These are phyloP conservation scores for Stichodactyla mertensii DNA, from an alignment of 64 coral and sea anemone genomes.

Conservation along the genomic window DNA sequence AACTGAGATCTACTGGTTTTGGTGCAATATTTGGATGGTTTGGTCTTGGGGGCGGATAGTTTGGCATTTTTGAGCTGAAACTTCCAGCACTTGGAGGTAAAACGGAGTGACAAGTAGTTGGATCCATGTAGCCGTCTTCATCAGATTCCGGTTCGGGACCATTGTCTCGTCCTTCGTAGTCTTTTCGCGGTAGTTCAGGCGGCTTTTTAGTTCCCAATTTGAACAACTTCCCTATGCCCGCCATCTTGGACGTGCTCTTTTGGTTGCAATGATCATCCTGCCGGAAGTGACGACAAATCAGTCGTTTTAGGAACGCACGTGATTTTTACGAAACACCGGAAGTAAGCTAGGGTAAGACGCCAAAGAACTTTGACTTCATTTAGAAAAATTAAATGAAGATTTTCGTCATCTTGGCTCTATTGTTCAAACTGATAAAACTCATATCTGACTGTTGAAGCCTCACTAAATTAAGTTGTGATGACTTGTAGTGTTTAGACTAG, in stretches of 20 bases:
- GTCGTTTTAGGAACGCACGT: neutral
- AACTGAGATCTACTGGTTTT: neutral
- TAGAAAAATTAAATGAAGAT: neutral
- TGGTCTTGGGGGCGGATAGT: constrained; percentile 87
- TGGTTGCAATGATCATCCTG: constrained; percentile 4
- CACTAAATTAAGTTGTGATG: neutral
- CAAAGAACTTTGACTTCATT: neutral
- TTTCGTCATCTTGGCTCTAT: neutral
- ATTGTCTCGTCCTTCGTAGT: constrained; percentile 55
- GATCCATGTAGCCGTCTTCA: constrained; percentile 72
- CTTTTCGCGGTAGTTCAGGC: constrained; percentile 61
- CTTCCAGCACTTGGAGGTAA: constrained; percentile 25
- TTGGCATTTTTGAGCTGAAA: constrained; percentile 57
- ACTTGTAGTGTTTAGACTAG: neutral
- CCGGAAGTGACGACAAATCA: constrained; percentile 23
- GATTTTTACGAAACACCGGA: neutral
- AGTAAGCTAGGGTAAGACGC: neutral
- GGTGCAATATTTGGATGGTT: constrained; percentile 48
- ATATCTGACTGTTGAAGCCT: neutral
- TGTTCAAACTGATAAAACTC: neutral
- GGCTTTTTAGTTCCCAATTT: constrained; percentile 56
- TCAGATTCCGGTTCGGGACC: constrained; percentile 47
- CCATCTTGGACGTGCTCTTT: constrained; percentile 36
- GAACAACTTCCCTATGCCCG: constrained; percentile 79
- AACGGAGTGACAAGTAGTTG: constrained; percentile 44